Base-by-base conservation (phyloP, 2,888 invertebrate genomes). In the Calliphora vomitoria region DNA sequence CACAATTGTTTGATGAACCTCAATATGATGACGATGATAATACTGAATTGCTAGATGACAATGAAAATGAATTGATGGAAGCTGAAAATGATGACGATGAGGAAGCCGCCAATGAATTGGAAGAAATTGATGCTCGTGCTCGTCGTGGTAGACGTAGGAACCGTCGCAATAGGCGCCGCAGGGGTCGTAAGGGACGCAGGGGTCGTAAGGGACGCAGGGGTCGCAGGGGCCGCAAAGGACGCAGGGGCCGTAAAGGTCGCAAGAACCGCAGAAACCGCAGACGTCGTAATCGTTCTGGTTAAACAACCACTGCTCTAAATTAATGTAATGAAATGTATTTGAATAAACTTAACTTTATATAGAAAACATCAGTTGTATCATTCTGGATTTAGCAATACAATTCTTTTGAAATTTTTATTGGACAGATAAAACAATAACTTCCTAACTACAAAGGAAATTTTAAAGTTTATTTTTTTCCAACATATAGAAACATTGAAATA, bases 91-190 rank as follows among this genome's bases (percentile, higher is more conserved):
- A 53, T 0, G 62, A 47, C 3, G 80, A 44, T 35, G 71, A 64
- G 1, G 76, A 79, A n/a, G 47, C 60, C 5, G 13, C 25, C 18
- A 75, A 44, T 15, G 64, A 68, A 20, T 47, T 74, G 55, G 79
- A 38, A 58, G 60, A 68, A 38, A n/a, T 47, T 1, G 69, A 69
- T 5, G 8, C 13, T 60, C 60, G 66, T 66, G 41, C 62, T 79
- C 25, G 71, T 58, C 55, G 74, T 53, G 31, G 81, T 41, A 20
- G 81, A 3, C 47, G 81, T 31, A 3, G 71, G 47, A 41, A 76
- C 10, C 15, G 78, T n/a, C 47, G 81, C 15, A 1, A 69, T 15
- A 31, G 72, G 11, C 1, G 64, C 0, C 53, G 78, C 11, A 58
- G 66, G 10, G 18, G 74, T 13, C 74, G 68, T 55, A 25, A 20